A percentile compares a stretch with the other conserved stretches of the same genome.
phyloP scores from a whole-genome alignment of 2,888 invertebrate species.

The Azorinus chamasolen region DNA sequence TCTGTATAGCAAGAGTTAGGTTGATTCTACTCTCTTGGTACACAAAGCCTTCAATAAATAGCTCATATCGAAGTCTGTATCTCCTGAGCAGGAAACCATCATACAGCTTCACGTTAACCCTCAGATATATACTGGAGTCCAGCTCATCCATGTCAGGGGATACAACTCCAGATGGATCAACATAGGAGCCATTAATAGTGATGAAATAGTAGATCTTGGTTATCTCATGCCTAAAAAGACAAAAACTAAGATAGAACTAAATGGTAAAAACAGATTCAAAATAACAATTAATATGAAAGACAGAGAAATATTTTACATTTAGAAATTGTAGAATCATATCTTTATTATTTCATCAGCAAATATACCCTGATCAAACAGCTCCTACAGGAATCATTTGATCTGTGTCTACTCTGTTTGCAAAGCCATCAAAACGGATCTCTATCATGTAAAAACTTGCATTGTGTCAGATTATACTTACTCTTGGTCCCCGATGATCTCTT shows the following conservation, averaged over 20 bases:
- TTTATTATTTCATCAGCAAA: too few species aligned
- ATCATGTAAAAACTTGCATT: too few species aligned
- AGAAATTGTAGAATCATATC: too few species aligned
- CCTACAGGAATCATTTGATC: too few species aligned
- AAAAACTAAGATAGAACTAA: too few species aligned
- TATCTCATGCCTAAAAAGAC: constrained; percentile 46
- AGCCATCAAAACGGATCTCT: too few species aligned
- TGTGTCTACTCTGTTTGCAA: too few species aligned
- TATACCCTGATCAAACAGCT: too few species aligned
- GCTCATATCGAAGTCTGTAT: constrained; percentile 64
- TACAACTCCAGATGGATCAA: constrained; percentile 39
- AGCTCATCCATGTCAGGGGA: constrained; percentile 25
- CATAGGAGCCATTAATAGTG: constrained; percentile 26
- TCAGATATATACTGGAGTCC: constrained; percentile 4
- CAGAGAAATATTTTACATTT: too few species aligned
- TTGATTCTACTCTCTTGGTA: constrained; percentile 37
- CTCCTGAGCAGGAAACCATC: constrained; percentile 20
- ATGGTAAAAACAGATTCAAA: too few species aligned
- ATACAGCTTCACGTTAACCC: constrained; percentile 29
- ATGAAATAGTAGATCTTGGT: constrained; percentile 53
- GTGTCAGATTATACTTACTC: constrained; percentile 67
- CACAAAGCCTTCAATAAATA: constrained; percentile 55
- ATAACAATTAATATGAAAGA: too few species aligned
- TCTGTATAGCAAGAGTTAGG: constrained; percentile 44
- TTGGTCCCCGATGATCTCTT: constrained; percentile 60